phyloP scores from a whole-genome alignment of 2,888 invertebrate genomes.

The Phengaris alcon region DNA sequence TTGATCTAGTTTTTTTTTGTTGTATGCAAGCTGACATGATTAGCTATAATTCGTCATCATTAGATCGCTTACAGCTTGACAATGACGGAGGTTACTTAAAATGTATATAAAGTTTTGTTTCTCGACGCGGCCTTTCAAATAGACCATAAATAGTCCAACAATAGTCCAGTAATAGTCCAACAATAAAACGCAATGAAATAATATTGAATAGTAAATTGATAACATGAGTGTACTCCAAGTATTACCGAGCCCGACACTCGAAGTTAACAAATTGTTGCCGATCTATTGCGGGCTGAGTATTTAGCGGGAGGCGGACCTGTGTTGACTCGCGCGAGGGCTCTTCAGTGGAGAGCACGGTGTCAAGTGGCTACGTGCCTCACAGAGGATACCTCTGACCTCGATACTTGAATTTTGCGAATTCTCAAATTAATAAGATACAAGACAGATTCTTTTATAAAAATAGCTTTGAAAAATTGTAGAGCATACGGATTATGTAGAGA shows the following conservation, averaged over 20 bases:
- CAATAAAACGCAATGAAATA: background rate
- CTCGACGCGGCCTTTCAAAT: too few relatives aligned
- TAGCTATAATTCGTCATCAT: too few relatives aligned
- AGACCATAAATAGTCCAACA: too few relatives aligned
- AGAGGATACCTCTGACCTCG: slow-evolving; percentile 42
- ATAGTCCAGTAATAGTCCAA: background rate
- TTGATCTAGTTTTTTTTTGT: too few relatives aligned
- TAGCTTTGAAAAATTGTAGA: background rate
- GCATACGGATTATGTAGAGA: background rate
- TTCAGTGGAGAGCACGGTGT: slow-evolving; percentile 46
- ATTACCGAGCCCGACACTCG: background rate
- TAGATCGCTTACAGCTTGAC: too few relatives aligned
- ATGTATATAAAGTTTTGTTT: too few relatives aligned
- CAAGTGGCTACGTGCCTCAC: slow-evolving; percentile 47
- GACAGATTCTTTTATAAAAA: slow-evolving; percentile 5
- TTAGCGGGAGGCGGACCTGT: slow-evolving; percentile 43
- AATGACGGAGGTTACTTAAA: too few relatives aligned
- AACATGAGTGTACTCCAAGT: slow-evolving; percentile 7
- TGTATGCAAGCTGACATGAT: too few relatives aligned
- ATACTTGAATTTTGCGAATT: slow-evolving; percentile 26
- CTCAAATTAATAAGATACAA: slow-evolving; percentile 19
- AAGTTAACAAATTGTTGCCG: slow-evolving; percentile 35
- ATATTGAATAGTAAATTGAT: background rate
- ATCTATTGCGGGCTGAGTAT: slow-evolving; percentile 34
- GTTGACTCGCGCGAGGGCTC: slow-evolving; percentile 50